Evolutionary conservation across 1,140 invertebrate genomes (phyloP).

Genomic region (Holcopasites calliopsidis): DNA sequence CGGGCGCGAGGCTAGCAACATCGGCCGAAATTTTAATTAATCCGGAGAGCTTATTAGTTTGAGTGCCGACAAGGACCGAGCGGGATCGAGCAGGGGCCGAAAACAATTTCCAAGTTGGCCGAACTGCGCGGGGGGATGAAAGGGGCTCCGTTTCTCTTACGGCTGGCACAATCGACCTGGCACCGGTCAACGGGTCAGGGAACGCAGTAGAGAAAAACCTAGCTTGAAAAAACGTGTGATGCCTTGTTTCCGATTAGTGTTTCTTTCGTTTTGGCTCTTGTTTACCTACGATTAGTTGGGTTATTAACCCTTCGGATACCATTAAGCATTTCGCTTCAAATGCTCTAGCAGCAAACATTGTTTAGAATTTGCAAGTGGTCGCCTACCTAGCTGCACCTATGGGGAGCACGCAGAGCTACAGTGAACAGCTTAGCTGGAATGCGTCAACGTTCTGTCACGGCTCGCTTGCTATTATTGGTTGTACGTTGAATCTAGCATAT

Average conservation of each 20-base stretch:
- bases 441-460: constrained; percentile 13
- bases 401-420: too few species aligned
- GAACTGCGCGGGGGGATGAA: constrained; percentile 27
- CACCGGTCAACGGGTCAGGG: neutral
- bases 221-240: constrained; percentile 11
- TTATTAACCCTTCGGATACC: too few species aligned
- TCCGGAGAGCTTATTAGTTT: constrained; percentile 67
- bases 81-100: constrained; percentile 33
- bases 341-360: too few species aligned
- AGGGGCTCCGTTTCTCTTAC: constrained; percentile 38
- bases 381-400: neutral
- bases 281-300: neutral
- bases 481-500: neutral
- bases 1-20: constrained; percentile 27
- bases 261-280: neutral
- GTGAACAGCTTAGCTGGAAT: neutral
- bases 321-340: too few species aligned
- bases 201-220: neutral
- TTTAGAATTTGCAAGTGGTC: too few species aligned
- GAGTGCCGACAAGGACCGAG: constrained; percentile 48
- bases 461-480: neutral
- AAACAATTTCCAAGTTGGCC: constrained; percentile 55
- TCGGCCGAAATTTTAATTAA: constrained; percentile 67
- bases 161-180: constrained; percentile 32
- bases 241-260: constrained; percentile 8